These are phyloP conservation scores for Cabera pusaria DNA, from an alignment of 2,888 invertebrate genomes.

Conservation along the genomic window DNA sequence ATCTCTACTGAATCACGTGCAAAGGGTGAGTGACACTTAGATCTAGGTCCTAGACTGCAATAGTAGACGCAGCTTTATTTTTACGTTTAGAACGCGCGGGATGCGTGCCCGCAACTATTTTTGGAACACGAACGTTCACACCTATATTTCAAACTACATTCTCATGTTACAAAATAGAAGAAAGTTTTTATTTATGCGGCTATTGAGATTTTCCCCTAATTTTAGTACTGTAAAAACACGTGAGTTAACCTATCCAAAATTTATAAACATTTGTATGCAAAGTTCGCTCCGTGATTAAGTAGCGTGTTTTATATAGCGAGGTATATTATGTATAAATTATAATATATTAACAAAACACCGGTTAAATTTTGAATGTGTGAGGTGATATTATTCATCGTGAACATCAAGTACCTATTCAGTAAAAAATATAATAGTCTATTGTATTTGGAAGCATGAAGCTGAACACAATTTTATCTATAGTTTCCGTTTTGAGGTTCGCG, in stretches of 20 bases:
- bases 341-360: conserved; percentile 3
- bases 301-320: too few relatives aligned
- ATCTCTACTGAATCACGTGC: conserved; percentile 46
- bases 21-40: conserved; percentile 73
- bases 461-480: conserved; percentile 18
- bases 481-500: conserved; percentile 7
- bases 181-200: conserved; percentile 32
- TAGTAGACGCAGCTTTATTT: conserved; percentile 67
- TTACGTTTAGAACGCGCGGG: conserved; percentile 61
- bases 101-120: conserved; percentile 72
- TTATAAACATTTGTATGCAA: conserved; percentile 6
- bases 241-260: too few relatives aligned
- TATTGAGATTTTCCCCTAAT: conserved; percentile 1
- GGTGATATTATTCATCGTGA: too few relatives aligned
- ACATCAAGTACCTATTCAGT: too few relatives aligned
- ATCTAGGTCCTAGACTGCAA: conserved; percentile 33
- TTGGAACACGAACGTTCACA: conserved; percentile 67
- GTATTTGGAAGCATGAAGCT: conserved; percentile 10
- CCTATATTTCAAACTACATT: conserved; percentile 62
- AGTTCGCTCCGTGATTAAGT: conserved; percentile 2
- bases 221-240: too few relatives aligned
- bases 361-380: too few relatives aligned
- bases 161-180: conserved; percentile 65
- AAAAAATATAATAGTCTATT: conserved; percentile 12
- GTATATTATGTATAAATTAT: too few relatives aligned